Conservation (phyloP, 2,797 vertebrate genomes). For the Acipenser ruthenus region DNA sequence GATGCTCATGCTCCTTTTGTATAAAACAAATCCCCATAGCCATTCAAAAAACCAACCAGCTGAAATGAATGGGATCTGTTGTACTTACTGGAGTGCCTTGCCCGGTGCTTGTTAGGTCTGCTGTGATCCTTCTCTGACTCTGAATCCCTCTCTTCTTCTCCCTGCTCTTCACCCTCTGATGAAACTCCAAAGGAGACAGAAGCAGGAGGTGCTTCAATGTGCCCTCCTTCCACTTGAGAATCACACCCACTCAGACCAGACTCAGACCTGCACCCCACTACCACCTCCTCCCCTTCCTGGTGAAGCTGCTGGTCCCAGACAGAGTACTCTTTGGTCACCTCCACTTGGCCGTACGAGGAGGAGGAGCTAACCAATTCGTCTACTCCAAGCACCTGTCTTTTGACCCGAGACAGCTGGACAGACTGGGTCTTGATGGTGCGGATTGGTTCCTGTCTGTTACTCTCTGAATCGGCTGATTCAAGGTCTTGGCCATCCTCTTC, state of each 20-base stretch:
- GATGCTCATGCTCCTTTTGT: too few species aligned
- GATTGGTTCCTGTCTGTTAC: slow-evolving; percentile 21
- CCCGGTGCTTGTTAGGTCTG: slow-evolving; percentile 86
- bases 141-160: slow-evolving; percentile 66
- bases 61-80: slow-evolving; percentile 19
- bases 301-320: slow-evolving; percentile 43
- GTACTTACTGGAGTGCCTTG: slow-evolving; percentile 89
- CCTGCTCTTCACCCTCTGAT: slow-evolving; percentile 73
- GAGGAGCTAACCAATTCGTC: slow-evolving; percentile 49
- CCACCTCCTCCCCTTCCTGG: slow-evolving; percentile 44
- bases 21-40: too few species aligned
- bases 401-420: slow-evolving; percentile 47
- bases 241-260: slow-evolving; percentile 62
- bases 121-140: slow-evolving; percentile 71
- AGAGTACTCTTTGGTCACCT: slow-evolving; percentile 63
- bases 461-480: slow-evolving; percentile 26
- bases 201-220: slow-evolving; percentile 64
- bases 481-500: slow-evolving; percentile 26
- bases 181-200: slow-evolving; percentile 77
- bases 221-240: slow-evolving; percentile 76
- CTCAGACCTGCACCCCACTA: slow-evolving; percentile 42
- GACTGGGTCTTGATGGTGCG: slow-evolving; percentile 29
- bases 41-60: not conserved
- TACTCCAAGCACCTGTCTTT: slow-evolving; percentile 54
- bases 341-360: slow-evolving; percentile 60